Evolutionary conservation across 2,797 vertebrate genomes (phyloP), one percentile per base, ranked within the genome.

Genomic region (Thalassophryne amazonica): DNA sequence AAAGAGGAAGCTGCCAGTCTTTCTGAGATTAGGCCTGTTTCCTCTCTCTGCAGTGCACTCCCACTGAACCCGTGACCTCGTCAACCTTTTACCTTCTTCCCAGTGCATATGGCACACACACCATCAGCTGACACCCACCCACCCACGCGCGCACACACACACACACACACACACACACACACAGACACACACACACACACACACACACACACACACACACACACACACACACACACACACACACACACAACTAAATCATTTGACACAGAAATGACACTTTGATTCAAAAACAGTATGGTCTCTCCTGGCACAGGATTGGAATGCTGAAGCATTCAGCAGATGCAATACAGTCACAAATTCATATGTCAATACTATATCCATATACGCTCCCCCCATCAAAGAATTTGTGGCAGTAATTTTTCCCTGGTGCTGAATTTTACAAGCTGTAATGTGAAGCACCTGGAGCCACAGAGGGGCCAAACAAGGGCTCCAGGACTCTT

Each of bases 1-100:
- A 80, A 78, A 53, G 88, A 91, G 89, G 89, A 91, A 91, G 84
- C 83, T 89, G 84, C 90, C 89, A 91, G 88, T 86, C 84, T 91
- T 36, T 85, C 80, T 75, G 74, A 84, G 89, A 92, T 91, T 87
- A 89, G 80, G 76, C 73, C 84, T 86, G 86, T 80, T 91, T 91
- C 91, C 88, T 89, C 70, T 88, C 76, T 53, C 69, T 37, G 4
- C 52, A 12, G 62, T 90, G 92, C 90, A 94, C 93, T 93, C 87
- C 67, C 57, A 14, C 72, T 73, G 88, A 96, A 93, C 93, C 89
- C 54, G 3, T 70, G 76, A 63, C 78, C 83, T 76, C 20, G 36
- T 53, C 76, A 89, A 86, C 86, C 68, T 8, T 18, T 45, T 51
- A 76, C 86, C 82, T 89, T 84, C 74, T 76, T 81, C 73, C 50